Conservation (phyloP, 1,140 invertebrate species). For the Centruroides vittatus region DNA sequence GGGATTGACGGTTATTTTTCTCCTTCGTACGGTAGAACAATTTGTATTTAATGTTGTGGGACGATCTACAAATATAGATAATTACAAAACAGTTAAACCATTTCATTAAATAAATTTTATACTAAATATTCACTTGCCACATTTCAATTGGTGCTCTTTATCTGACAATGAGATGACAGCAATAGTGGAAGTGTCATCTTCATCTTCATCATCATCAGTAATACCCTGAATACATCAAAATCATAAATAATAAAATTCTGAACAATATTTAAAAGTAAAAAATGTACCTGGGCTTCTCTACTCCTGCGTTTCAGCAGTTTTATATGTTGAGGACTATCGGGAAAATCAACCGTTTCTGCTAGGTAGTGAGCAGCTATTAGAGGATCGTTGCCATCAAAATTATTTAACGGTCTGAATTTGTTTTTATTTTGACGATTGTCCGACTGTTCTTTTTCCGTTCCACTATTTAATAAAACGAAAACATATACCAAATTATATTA, state of each 20-base stretch:
- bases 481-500: no score
- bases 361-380: conserved; percentile 7
- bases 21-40: conserved; percentile 19
- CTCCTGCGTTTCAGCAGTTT: conserved; percentile 13
- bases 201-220: no score
- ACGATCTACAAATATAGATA: conserved; percentile 5
- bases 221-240: no score
- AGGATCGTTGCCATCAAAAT: neutral
- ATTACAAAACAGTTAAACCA: no score
- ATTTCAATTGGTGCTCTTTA: no score
- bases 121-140: no score
- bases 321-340: conserved; percentile 18
- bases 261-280: no score
- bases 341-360: conserved; percentile 20
- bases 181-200: no score
- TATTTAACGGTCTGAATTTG: conserved; percentile 4
- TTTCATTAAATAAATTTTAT: no score
- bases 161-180: no score
- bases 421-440: conserved; percentile 9
- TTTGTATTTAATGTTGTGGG: conserved; percentile 9
- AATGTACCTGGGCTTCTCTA: conserved; percentile 11
- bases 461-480: neutral
- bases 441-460: conserved; percentile 13
- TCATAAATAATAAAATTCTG: no score
- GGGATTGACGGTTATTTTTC: conserved; percentile 24